Conservation (phyloP, 1,140 invertebrate species). For the Belonocnema kinseyi region DNA sequence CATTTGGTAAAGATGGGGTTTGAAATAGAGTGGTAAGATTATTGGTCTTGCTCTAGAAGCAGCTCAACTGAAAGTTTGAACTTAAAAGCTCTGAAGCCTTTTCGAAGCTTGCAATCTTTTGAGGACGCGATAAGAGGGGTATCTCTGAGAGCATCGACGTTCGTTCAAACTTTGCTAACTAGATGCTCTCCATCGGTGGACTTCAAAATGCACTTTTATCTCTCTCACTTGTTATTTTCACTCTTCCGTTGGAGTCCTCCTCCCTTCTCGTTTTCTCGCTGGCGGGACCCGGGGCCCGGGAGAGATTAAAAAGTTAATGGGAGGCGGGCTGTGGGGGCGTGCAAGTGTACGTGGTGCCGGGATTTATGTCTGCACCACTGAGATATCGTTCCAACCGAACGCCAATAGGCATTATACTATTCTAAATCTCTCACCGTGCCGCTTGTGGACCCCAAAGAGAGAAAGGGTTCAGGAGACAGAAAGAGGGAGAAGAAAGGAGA, state of each 20-base stretch:
- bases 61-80: background rate
- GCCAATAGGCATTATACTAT: constrained; percentile 63
- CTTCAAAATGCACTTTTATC: background rate
- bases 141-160: constrained; percentile 8
- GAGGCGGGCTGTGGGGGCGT: constrained; percentile 66
- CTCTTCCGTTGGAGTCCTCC: constrained; percentile 38
- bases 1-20: too few relatives aligned
- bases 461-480: background rate
- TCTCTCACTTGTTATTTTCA: constrained; percentile 4
- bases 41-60: too few relatives aligned
- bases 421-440: constrained; percentile 55
- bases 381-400: constrained; percentile 61
- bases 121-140: background rate
- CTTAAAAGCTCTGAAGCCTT: background rate
- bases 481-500: constrained; percentile 10
- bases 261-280: constrained; percentile 44
- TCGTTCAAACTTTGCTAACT: constrained; percentile 32
- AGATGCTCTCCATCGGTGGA: constrained; percentile 32
- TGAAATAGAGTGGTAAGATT: too few relatives aligned
- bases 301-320: constrained; percentile 70
- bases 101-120: background rate
- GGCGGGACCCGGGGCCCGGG: constrained; percentile 50
- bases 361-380: constrained; percentile 65
- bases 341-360: constrained; percentile 66
- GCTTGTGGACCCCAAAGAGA: background rate